phyloP scores from a whole-genome alignment of 2,888 invertebrate species.

The Heliconius cydno region DNA sequence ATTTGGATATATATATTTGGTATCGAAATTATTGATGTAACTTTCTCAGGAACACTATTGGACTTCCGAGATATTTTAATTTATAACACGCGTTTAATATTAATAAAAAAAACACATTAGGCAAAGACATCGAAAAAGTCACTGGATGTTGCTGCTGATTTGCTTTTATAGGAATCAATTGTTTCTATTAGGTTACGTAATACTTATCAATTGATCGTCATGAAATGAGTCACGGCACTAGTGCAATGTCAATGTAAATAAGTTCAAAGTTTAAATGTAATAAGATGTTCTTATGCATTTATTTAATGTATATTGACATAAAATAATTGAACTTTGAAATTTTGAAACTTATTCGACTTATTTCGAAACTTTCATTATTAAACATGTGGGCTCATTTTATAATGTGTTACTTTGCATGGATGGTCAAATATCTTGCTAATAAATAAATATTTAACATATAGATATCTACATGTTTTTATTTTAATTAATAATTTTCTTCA shows the following conservation, averaged over 20 bases:
- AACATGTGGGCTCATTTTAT: neutral
- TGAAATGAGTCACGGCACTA: constrained; percentile 14
- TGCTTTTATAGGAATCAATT: neutral
- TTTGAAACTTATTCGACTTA: neutral
- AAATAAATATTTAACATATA: too few relatives aligned
- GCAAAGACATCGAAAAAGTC: neutral
- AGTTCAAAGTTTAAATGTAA: constrained; percentile 38
- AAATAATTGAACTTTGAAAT: neutral
- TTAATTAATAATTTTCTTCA: neutral
- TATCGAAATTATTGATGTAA: too few relatives aligned
- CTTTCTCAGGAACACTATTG: too few relatives aligned
- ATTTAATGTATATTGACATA: neutral
- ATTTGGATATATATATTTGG: too few relatives aligned
- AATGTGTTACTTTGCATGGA: too few relatives aligned
- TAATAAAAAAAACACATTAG: too few relatives aligned
- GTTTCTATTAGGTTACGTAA: constrained; percentile 27
- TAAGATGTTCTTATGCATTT: constrained; percentile 12
- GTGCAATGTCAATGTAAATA: constrained; percentile 22
- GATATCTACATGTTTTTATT: too few relatives aligned
- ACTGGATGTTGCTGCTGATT: neutral
- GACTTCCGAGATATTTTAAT: too few relatives aligned
- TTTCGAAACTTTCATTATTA: neutral
- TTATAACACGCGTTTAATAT: too few relatives aligned
- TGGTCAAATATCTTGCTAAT: too few relatives aligned
- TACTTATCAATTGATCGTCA: constrained; percentile 20